phyloP scores from a whole-genome alignment of 2,888 invertebrate species.

The Tyria jacobaeae region DNA sequence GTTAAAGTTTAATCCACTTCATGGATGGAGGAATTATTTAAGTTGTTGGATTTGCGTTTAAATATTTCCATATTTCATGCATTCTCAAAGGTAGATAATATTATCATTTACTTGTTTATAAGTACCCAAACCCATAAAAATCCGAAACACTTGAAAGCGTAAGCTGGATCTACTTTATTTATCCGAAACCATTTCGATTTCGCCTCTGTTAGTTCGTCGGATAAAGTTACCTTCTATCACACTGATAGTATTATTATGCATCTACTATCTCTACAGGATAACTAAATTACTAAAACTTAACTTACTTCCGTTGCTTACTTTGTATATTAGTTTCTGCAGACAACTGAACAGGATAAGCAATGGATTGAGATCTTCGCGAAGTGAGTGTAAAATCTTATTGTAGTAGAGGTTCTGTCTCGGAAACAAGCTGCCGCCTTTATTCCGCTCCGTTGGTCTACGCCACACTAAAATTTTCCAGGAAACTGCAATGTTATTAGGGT shows the following conservation, averaged over 20 bases:
- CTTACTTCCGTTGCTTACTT: constrained; percentile 24
- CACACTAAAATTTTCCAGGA: constrained; percentile 72
- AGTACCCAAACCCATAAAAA: background rate
- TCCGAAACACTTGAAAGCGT: background rate
- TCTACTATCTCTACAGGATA: constrained; percentile 20
- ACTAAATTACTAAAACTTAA: background rate
- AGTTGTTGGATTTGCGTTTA: background rate
- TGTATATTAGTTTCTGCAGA: background rate
- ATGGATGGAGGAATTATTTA: too few species aligned
- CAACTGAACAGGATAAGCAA: constrained; percentile 13
- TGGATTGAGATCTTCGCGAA: constrained; percentile 18
- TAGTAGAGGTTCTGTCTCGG: constrained; percentile 26
- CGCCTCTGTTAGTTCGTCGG: constrained; percentile 49
- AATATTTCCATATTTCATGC: background rate
- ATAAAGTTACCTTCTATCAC: constrained; percentile 48
- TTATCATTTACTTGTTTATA: background rate
- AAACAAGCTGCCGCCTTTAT: constrained; percentile 52
- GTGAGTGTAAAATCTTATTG: constrained; percentile 2
- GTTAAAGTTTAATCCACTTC: too few species aligned
- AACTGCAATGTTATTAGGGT: constrained; percentile 72
- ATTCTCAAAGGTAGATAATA: background rate
- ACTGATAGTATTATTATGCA: constrained; percentile 33
- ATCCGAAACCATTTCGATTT: constrained; percentile 34
- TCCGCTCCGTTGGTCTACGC: constrained; percentile 61
- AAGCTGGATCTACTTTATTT: constrained; percentile 20